Evolutionary conservation across 2,888 invertebrate genomes (phyloP), one percentile per base, ranked within the genome.

Genomic region (Aphodius sticticus): DNA sequence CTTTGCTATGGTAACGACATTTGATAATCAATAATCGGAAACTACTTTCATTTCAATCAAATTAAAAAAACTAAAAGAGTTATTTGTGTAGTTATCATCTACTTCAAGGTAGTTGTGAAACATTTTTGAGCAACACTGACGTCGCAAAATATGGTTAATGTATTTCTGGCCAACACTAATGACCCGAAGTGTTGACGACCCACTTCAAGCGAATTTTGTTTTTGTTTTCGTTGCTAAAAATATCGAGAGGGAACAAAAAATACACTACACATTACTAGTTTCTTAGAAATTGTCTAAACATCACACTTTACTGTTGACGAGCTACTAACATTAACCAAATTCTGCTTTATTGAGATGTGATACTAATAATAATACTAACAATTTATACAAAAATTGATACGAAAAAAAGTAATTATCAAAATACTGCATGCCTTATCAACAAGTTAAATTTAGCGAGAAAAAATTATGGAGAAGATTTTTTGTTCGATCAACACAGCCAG

Each of bases 401-500:
- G n/a, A n/a, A n/a, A n/a, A n/a, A n/a, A n/a, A n/a, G n/a, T n/a
- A n/a, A n/a, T n/a, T n/a, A 53, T 53, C 53, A 53, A 53, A 53
- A 53, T 12, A 7, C 53, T 53, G 53, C 53, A 53, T 53, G 53
- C 53, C 53, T 53, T 9, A 53, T 53, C 53, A 53, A 53, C 53
- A 53, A 53, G 53, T 53, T 53, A 9, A 9, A 9, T 53, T 53
- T 53, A 53, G 1, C 12, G 53, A 53, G 12, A 9, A 1, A 53
- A 53, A 16, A 35, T 36, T 26, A n/a, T 77, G 71, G 15, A 70
- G 77, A 70, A 37, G 69, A 78, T 77, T 71, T 79, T 79, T 79
- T 80, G 78, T 79, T 82, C 79, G 76, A 71, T 38, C 80, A 83
- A 85, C 85, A 85, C 85, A 85, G 85, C 85, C 85, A 85, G 85